Conservation (phyloP, 2,888 invertebrate species). For the Euphydryas editha region DNA sequence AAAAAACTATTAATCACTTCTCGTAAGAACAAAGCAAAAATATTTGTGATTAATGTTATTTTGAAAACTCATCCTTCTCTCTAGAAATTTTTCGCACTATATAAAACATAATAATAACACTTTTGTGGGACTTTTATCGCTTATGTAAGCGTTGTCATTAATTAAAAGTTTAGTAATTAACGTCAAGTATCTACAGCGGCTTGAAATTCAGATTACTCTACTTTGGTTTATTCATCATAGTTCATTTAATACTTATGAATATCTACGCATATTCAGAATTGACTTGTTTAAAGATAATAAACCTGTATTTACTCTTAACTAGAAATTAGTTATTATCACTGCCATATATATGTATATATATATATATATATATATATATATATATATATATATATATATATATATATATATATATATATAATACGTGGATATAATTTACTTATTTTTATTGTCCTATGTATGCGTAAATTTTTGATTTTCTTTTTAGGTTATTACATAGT, state of each 20-base stretch:
- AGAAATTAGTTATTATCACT: too few relatives aligned
- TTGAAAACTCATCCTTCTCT: neutral
- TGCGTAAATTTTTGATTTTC: too few relatives aligned
- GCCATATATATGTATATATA: too few relatives aligned
- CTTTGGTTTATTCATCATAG: neutral
- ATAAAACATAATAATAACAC: slow-evolving; percentile 25
- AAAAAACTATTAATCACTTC: neutral
- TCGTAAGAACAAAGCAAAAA: neutral
- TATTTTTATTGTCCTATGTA: too few relatives aligned
- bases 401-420: too few relatives aligned
- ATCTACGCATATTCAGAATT: too few relatives aligned
- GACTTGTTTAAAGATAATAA: too few relatives aligned
- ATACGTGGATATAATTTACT: too few relatives aligned
- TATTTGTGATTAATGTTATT: neutral
- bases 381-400: too few relatives aligned
- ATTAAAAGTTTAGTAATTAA: slow-evolving; percentile 74
- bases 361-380: too few relatives aligned
- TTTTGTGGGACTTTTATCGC: slow-evolving; percentile 56
- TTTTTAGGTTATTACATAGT: too few relatives aligned
- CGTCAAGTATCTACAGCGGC: slow-evolving; percentile 45
- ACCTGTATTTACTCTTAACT: too few relatives aligned
- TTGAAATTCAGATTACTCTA: slow-evolving; percentile 18
- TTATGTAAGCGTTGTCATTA: slow-evolving; percentile 59
- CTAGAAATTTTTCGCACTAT: slow-evolving; percentile 4
- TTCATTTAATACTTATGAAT: neutral